These are phyloP conservation scores for Propithecus coquereli DNA, from an alignment of 2,113 vertebrate species.

Conservation along the genomic window DNA sequence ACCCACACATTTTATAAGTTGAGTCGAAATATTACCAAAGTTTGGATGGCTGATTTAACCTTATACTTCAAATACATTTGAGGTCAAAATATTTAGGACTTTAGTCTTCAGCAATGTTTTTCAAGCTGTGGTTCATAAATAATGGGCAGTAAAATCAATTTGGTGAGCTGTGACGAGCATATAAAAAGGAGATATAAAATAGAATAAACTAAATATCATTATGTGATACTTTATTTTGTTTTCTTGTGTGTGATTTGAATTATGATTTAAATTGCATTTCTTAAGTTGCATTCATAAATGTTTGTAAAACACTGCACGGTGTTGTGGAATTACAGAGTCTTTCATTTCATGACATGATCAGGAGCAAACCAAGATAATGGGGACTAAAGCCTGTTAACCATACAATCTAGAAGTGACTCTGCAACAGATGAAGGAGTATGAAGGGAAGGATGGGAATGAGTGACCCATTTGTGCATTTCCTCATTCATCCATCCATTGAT, in stretches of 20 bases:
- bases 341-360: background rate
- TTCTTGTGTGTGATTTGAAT: background rate
- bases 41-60: background rate
- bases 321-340: background rate
- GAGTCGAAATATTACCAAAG: conserved; percentile 4
- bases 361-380: background rate
- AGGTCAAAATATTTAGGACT: background rate
- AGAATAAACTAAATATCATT: background rate
- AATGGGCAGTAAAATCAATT: background rate
- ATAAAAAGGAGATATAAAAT: background rate
- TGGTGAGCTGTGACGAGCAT: background rate
- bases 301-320: background rate
- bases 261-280: background rate
- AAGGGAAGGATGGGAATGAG: background rate
- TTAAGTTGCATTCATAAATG: background rate
- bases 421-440: background rate
- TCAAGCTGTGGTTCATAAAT: background rate
- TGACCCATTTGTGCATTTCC: background rate
- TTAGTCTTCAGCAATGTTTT: background rate
- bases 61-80: background rate
- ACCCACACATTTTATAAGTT: background rate
- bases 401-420: background rate
- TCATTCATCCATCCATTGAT: background rate
- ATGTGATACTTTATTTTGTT: background rate
- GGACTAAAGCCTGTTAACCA: background rate